Conservation (phyloP, 2,888 invertebrate genomes). For the Acanthosepion pharaonis region DNA sequence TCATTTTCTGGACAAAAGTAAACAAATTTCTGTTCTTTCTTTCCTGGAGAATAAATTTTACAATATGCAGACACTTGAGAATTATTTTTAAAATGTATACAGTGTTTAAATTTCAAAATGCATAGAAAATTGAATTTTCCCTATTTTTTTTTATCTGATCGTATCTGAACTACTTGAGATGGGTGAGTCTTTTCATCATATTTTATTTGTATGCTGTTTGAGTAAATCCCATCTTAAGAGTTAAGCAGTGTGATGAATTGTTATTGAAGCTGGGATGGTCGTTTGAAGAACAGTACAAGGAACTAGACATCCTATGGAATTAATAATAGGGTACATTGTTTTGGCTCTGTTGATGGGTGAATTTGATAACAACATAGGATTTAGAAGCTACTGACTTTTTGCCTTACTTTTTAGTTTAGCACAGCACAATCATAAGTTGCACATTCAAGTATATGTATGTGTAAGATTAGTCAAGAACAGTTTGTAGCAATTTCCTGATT, state of each 20-base stretch:
- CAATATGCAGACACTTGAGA: constrained; percentile 15
- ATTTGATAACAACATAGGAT: no score
- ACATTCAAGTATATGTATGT: no score
- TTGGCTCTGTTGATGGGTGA: no score
- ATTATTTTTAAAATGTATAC: constrained; percentile 5
- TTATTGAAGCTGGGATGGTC: not conserved
- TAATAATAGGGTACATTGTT: no score
- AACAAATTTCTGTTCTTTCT: not conserved
- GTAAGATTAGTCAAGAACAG: no score
- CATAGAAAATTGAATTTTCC: not conserved
- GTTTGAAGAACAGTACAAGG: not conserved
- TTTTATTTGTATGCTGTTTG: not conserved
- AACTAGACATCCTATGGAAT: no score
- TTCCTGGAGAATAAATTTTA: not conserved
- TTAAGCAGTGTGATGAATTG: not conserved
- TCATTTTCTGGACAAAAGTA: not conserved
- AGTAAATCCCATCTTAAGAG: not conserved
- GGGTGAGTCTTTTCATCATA: no score
- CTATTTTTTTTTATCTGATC: not conserved
- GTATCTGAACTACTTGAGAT: not conserved
- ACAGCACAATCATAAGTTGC: no score
- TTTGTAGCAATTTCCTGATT: no score
- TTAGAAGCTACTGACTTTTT: no score
- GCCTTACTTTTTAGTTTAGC: no score
- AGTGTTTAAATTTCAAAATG: not conserved